Evolutionary conservation across 1,140 invertebrate species (phyloP).

Genomic region (Cepaea nemoralis): DNA sequence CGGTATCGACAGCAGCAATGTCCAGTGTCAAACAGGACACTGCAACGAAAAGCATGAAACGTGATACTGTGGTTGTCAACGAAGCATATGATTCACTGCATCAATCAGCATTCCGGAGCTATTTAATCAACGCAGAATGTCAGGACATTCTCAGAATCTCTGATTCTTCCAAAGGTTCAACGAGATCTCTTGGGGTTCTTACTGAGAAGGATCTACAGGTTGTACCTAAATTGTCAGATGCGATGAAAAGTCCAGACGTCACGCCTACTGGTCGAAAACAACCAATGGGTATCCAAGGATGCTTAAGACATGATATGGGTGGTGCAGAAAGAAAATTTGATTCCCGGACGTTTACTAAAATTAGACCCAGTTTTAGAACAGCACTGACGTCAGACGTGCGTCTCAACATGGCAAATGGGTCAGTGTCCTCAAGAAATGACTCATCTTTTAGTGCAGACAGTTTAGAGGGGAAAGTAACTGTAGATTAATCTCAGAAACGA

Average conservation of each 20-base stretch:
- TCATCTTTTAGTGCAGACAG: not conserved
- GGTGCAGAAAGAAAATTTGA: not conserved
- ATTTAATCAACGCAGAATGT: not conserved
- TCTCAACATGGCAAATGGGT: not conserved
- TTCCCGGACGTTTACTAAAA: not conserved
- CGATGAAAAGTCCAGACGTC: not conserved
- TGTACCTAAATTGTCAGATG: not conserved
- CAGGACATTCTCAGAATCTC: not conserved
- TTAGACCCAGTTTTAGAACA: not conserved
- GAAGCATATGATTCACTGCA: not conserved
- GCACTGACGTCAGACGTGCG: not conserved
- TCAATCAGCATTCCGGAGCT: not conserved
- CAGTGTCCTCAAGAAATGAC: not conserved
- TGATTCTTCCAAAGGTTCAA: not conserved
- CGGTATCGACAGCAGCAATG: not conserved
- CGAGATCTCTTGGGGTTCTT: conserved; percentile 2
- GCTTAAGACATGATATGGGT: not conserved
- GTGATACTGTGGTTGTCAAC: not conserved
- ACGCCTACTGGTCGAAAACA: not conserved
- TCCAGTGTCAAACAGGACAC: too few species aligned
- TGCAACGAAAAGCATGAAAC: not conserved
- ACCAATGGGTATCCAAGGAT: not conserved
- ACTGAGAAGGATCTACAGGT: not conserved
- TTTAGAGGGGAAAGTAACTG: not conserved
- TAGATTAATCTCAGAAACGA: too few species aligned